Evolutionary conservation across 2,888 invertebrate species (phyloP).

Genomic region (Drosophila macrospina): DNA sequence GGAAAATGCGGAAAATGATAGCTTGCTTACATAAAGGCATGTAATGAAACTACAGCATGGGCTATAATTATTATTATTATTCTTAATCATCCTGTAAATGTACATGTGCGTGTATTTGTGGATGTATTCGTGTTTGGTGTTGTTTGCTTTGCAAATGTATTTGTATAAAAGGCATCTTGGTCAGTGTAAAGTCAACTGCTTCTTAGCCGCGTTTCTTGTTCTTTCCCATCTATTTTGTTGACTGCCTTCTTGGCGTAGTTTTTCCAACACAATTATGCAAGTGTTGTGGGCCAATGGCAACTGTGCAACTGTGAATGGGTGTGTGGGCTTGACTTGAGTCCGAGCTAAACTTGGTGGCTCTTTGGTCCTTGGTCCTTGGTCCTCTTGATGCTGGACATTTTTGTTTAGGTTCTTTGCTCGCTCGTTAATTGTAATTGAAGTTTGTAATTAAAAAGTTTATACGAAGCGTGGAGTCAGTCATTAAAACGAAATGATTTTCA

Average conservation of each 20-base stretch:
- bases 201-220: conserved; percentile 7
- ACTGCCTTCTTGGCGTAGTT: conserved; percentile 14
- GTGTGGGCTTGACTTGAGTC: conserved; percentile 5
- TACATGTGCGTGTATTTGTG: background rate
- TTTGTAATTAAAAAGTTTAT: conserved; percentile 81
- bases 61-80: conserved; percentile 69
- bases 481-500: conserved; percentile 76
- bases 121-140: background rate
- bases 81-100: conserved; percentile 49
- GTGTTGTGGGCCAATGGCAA: conserved; percentile 31
- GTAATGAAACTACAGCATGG: conserved; percentile 39
- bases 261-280: conserved; percentile 63
- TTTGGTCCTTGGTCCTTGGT: conserved; percentile 3
- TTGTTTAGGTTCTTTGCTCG: conserved; percentile 55
- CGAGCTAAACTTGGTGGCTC: conserved; percentile 11
- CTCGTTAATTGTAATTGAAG: conserved; percentile 81
- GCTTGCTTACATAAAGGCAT: conserved; percentile 22
- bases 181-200: conserved; percentile 4
- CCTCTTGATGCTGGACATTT: conserved; percentile 41
- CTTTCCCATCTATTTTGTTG: background rate
- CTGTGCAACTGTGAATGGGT: background rate
- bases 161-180: conserved; percentile 10
- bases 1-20: conserved; percentile 25
- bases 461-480: conserved; percentile 70
- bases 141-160: conserved; percentile 13